Evolutionary conservation across 1,140 invertebrate species (phyloP).

Genomic region (Ridgeia piscesae): DNA sequence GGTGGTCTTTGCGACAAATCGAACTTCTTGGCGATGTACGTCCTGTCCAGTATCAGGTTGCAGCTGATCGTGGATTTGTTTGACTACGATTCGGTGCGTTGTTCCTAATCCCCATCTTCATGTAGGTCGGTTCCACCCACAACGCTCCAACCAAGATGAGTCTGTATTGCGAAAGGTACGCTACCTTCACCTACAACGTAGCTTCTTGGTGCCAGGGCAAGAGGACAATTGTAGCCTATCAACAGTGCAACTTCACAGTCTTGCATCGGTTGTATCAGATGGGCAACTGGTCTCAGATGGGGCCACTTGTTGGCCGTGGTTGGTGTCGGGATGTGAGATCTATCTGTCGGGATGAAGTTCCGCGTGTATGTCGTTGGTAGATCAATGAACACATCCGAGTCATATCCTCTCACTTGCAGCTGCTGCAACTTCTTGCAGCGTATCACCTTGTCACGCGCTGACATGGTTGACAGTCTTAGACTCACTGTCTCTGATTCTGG

Average conservation of each 20-base stretch:
- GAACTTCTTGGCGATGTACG: neutral
- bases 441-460: neutral
- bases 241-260: slow-evolving; percentile 15
- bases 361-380: slow-evolving; percentile 13
- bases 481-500: neutral
- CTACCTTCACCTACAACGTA: neutral
- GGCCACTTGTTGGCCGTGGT: slow-evolving; percentile 18
- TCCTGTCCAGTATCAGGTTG: neutral
- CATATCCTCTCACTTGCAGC: slow-evolving; percentile 3
- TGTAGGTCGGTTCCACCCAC: neutral
- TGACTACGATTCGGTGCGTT: neutral
- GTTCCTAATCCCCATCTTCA: neutral
- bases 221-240: slow-evolving; percentile 20
- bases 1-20: neutral
- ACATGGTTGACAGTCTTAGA: neutral
- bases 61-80: neutral
- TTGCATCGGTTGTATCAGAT: neutral
- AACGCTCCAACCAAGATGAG: slow-evolving; percentile 1
- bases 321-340: slow-evolving; percentile 18
- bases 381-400: neutral
- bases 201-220: neutral
- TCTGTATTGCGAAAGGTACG: neutral
- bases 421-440: neutral
- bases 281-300: neutral
- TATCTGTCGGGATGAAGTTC: slow-evolving; percentile 11